Conservation (phyloP, 2,888 invertebrate species). For the Fabriciana adippe region DNA sequence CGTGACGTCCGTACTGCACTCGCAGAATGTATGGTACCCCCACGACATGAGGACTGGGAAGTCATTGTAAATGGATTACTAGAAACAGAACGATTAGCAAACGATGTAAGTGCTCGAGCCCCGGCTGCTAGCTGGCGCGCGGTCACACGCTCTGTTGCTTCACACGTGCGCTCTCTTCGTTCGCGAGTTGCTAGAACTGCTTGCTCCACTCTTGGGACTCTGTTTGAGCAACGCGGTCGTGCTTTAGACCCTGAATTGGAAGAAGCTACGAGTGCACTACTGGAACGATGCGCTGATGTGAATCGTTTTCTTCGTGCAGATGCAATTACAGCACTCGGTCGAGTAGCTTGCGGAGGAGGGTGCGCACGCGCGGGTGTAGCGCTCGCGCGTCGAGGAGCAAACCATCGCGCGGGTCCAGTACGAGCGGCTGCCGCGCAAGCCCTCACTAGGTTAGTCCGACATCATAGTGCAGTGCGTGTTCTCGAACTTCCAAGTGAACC, state of each 20-base stretch:
- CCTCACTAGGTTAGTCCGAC: constrained; percentile 86
- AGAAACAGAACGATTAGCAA: constrained; percentile 85
- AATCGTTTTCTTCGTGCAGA: constrained; percentile 96
- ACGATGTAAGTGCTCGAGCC: constrained; percentile 86
- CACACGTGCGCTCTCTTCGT: constrained; percentile 93
- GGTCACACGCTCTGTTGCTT: constrained; percentile 86
- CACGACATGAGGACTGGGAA: constrained; percentile 92
- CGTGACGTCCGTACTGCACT: constrained; percentile 71
- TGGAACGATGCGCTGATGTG: constrained; percentile 95
- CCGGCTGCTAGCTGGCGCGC: constrained; percentile 86
- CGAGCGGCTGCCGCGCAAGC: constrained; percentile 92
- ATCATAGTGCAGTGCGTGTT: constrained; percentile 87
- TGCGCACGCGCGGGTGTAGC: constrained; percentile 86
- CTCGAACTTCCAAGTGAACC: constrained; percentile 89
- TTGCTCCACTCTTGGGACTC: constrained; percentile 89
- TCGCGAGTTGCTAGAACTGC: constrained; percentile 96
- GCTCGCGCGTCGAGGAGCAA: constrained; percentile 86
- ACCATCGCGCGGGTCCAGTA: constrained; percentile 94
- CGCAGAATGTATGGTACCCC: constrained; percentile 65
- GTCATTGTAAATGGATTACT: constrained; percentile 87
- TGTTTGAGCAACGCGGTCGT: constrained; percentile 86
- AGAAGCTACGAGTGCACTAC: constrained; percentile 89
- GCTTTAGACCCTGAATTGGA: constrained; percentile 90
- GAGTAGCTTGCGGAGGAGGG: constrained; percentile 90
- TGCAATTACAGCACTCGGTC: constrained; percentile 90